phyloP scores from a whole-genome alignment of 2,797 vertebrate genomes.

The Novumbra hubbsi region DNA sequence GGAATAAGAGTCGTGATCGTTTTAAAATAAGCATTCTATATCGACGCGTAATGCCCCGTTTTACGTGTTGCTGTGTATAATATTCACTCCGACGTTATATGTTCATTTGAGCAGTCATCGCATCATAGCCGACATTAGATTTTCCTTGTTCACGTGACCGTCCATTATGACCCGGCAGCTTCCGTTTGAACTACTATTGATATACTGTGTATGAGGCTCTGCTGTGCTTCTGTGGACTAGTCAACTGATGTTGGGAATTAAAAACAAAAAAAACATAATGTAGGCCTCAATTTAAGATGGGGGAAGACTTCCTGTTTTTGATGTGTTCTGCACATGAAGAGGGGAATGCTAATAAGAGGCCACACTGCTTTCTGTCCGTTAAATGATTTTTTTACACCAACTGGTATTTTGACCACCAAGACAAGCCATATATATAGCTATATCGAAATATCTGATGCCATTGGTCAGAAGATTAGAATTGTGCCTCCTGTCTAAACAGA shows the following conservation, averaged over 20 bases:
- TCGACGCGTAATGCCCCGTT: too few species aligned
- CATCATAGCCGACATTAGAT: slow-evolving; percentile 35
- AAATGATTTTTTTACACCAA: too few species aligned
- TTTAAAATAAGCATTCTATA: neutral
- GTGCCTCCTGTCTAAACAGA: too few species aligned
- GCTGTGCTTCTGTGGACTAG: neutral
- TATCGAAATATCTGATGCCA: too few species aligned
- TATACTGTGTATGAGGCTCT: slow-evolving; percentile 22
- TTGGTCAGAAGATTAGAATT: too few species aligned
- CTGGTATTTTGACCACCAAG: too few species aligned
- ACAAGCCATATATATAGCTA: too few species aligned
- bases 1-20: neutral
- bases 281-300: neutral
- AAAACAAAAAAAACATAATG: neutral
- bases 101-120: slow-evolving; percentile 24
- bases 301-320: neutral
- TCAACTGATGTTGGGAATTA: neutral
- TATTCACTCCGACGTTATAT: neutral
- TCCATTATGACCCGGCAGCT: slow-evolving; percentile 41
- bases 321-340: neutral
- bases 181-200: slow-evolving; percentile 31
- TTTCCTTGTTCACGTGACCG: slow-evolving; percentile 44
- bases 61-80: neutral
- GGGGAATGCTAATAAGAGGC: neutral
- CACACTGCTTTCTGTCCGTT: too few species aligned